These are phyloP conservation scores for Suricata suricatta DNA, from an alignment of 2,113 vertebrate species.

Conservation along the genomic window DNA sequence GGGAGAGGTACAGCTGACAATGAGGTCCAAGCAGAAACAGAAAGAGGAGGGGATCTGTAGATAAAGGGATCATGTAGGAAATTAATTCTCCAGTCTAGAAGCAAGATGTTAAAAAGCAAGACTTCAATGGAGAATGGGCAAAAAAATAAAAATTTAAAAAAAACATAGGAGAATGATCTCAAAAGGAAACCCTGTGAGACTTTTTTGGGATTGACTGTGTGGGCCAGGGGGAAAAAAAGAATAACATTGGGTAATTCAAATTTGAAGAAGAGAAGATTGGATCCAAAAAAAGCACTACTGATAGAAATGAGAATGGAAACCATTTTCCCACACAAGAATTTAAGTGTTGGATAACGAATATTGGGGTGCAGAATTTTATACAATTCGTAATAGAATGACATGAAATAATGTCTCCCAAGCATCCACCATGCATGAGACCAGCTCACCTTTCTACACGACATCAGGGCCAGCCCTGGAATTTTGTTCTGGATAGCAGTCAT, in stretches of 20 bases:
- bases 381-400: background rate
- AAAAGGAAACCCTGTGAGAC: background rate
- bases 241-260: background rate
- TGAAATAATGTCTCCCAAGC: background rate
- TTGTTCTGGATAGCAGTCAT: background rate
- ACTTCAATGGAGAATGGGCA: background rate
- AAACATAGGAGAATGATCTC: background rate
- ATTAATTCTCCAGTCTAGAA: background rate
- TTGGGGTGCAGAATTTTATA: background rate
- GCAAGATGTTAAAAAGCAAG: background rate
- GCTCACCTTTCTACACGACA: background rate
- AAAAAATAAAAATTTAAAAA: too few relatives aligned
- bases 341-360: background rate
- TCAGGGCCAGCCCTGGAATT: background rate
- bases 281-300: background rate
- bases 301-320: background rate
- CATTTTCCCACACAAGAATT: constrained; percentile 13
- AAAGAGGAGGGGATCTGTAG: background rate
- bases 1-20: background rate
- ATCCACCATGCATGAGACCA: background rate
- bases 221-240: background rate
- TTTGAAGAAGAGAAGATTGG: background rate
- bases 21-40: background rate
- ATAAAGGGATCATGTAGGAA: background rate
- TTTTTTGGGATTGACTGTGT: background rate